phyloP scores from a whole-genome alignment of 2,888 invertebrate species.

The Tanytarsus gracilentus region DNA sequence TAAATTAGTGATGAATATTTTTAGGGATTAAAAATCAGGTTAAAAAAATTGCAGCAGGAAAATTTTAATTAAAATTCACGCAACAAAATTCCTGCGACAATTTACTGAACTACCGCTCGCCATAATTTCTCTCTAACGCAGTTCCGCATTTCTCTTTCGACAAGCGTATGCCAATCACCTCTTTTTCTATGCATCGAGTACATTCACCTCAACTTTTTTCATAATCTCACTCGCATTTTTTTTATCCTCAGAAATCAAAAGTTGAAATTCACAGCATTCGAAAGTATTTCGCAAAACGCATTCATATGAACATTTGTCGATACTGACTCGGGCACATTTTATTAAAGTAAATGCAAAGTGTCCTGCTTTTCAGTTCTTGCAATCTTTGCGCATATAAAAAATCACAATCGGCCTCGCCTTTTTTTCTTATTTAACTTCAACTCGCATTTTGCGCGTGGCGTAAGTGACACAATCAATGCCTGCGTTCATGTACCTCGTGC shows the following conservation, averaged over 20 bases:
- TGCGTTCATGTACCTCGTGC: background rate
- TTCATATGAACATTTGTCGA: background rate
- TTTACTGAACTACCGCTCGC: no score
- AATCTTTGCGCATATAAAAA: background rate
- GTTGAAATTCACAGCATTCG: no score
- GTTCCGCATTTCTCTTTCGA: constrained; percentile 7
- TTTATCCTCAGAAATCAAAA: no score
- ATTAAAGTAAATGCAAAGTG: background rate
- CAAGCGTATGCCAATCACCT: background rate
- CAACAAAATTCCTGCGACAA: no score
- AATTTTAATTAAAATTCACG: no score
- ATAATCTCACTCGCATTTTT: no score
- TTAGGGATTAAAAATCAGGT: no score
- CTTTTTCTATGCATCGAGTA: background rate
- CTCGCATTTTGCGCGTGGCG: background rate
- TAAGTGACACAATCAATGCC: background rate
- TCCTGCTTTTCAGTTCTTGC: constrained; percentile 12
- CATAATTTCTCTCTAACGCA: no score
- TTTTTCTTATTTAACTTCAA: background rate
- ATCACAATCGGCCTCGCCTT: constrained; percentile 7
- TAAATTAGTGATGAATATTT: no score
- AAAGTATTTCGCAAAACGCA: background rate
- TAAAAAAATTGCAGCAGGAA: no score
- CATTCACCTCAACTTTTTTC: background rate
- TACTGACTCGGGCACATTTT: no score